These are phyloP conservation scores for Podiceps cristatus DNA, from an alignment of 2,113 vertebrate species.

Conservation along the genomic window DNA sequence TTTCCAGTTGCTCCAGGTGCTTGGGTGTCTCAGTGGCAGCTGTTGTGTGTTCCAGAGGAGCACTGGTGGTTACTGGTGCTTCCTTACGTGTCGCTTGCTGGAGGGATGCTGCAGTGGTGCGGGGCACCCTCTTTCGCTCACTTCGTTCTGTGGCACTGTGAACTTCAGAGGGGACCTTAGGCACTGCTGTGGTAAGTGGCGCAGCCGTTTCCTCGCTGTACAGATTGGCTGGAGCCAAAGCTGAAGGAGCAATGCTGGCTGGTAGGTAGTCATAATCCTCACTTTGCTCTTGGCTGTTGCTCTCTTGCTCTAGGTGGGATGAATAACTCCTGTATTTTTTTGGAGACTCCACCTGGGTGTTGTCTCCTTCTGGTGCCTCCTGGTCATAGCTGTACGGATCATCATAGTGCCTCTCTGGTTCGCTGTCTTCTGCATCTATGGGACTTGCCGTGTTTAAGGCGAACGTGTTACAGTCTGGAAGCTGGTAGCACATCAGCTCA, in stretches of 20 bases:
- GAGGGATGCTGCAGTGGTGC: not conserved
- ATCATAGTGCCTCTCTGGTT: constrained; percentile 70
- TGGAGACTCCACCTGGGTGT: constrained; percentile 50
- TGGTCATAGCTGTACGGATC: constrained; percentile 83
- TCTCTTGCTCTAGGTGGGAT: constrained; percentile 41
- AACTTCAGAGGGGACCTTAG: constrained; percentile 14
- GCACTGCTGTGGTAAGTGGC: constrained; percentile 11
- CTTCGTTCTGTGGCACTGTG: constrained; percentile 1
- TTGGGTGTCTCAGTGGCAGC: not conserved
- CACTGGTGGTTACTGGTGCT: not conserved
- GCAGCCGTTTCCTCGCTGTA: not conserved
- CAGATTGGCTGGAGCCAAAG: not conserved
- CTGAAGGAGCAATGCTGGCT: constrained; percentile 29
- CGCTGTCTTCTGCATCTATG: constrained; percentile 66
- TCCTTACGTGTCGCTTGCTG: not conserved
- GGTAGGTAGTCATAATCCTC: constrained; percentile 77
- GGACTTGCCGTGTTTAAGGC: constrained; percentile 57
- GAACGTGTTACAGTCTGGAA: constrained; percentile 79
- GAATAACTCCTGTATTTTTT: constrained; percentile 58
- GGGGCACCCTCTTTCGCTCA: constrained; percentile 29
- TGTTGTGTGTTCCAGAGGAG: not conserved
- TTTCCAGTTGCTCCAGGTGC: not conserved
- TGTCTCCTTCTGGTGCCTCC: constrained; percentile 73
- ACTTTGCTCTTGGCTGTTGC: constrained; percentile 66
- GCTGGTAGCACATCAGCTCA: constrained; percentile 89